Evolutionary conservation across 2,113 vertebrate genomes (phyloP).

Genomic region (Dasypus novemcinctus): DNA sequence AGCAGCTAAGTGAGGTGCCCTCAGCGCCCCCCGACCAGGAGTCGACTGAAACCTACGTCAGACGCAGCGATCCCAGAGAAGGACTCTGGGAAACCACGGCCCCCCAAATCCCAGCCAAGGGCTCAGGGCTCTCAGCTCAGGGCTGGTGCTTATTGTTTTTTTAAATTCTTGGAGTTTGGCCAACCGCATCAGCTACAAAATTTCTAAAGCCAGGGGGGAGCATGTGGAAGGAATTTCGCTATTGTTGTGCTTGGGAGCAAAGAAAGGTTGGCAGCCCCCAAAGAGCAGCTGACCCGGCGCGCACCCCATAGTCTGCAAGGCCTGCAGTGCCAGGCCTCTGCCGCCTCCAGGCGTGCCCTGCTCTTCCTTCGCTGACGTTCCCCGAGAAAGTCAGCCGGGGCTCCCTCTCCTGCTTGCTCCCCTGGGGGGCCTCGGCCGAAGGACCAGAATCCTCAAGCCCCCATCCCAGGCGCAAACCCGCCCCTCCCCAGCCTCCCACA

Average conservation of each 20-base stretch:
- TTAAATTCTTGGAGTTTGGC: background rate
- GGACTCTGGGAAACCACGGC: background rate
- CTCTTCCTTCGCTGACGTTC: no score
- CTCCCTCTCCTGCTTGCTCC: no score
- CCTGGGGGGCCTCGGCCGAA: background rate
- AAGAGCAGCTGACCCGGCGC: background rate
- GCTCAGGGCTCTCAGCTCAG: background rate
- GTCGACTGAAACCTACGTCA: background rate
- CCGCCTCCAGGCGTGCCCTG: background rate
- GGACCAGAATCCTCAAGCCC: background rate
- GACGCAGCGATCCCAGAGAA: background rate
- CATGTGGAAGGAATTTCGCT: background rate
- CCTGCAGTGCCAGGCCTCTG: fast-evolving
- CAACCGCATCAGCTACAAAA: background rate
- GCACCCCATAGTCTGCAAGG: fast-evolving
- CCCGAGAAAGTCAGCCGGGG: background rate
- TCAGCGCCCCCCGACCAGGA: background rate
- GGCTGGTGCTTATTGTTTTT: background rate
- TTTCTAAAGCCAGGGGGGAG: background rate
- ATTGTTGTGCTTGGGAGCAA: background rate
- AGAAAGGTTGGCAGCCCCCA: background rate
- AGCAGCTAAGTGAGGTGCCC: background rate
- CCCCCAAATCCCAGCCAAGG: background rate
- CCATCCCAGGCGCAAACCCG: background rate
- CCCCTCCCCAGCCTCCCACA: background rate